Base-by-base conservation (phyloP, 2,888 invertebrate genomes). In the Agrotis ipsilon region DNA sequence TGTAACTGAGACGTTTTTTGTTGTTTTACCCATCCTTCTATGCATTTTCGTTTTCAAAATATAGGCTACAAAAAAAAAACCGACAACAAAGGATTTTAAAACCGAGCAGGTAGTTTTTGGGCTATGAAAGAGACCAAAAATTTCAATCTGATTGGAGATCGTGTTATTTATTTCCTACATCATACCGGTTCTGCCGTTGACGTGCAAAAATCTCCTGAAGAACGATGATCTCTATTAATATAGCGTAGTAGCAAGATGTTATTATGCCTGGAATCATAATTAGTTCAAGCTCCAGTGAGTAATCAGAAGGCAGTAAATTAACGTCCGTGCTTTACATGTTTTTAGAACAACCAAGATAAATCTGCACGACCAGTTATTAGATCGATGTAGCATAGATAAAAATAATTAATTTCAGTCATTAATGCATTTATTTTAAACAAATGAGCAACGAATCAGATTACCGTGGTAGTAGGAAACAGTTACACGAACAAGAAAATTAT, bases 221-320 rank as follows among this genome's bases (percentile, higher is more conserved):
- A 73, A 57, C 48, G 18, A 51, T 72, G 21, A 60, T 70, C 24
- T 66, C 27, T 67, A 64, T 72, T 72, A 80, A 65, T 70, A 68
- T 46, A 19, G 59, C 66, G 18, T 71, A 49, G 52, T 72, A 49
- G 60, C 64, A 55, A 72, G 68, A 68, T 84, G 67, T 55, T 85
- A 69, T 59, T 75, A 79, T 65, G 72, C 78, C 71, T 67, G 70
- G 64, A 82, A 78, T 75, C 65, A 78, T 84, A 86, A 87, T 87
- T 81, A 81, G 77, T 81, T 86, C 73, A 78, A 76, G 85, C 82
- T 82, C 76, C 62, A 85, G 78, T 83, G 76, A 83, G 65, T 84
- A 83, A 78, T 75, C 75, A 78, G 71, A 77, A 84, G 64, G 63
- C 81, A 78, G 83, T 58, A 75, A 85, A 85, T 85, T 82, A 84